Base-by-base conservation (phyloP, 2,113 vertebrate genomes). In the Pomatorhinus ruficollis region DNA sequence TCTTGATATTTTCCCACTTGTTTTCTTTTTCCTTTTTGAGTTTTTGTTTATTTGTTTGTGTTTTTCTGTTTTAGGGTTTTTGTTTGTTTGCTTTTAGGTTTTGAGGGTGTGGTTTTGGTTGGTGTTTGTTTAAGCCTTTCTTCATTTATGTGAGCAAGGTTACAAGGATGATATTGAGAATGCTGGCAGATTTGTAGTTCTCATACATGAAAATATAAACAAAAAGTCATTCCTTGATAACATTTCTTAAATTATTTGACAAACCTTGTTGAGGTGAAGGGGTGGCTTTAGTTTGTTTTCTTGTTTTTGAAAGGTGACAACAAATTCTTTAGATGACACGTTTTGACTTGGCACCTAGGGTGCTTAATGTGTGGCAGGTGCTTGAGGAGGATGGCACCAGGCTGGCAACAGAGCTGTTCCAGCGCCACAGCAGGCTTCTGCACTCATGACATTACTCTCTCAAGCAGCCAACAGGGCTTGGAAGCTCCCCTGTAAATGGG, bases 401-500 rank as follows among this genome's bases (percentile, higher is more conserved):
- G 9, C 12, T 72, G 86, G 79, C 68, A 49, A 47, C n/a, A 39
- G 53, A 88, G 40, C 57, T 37, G 31, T 66, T 81, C 79, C 45
- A 49, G 68, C 66, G 14, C 83, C 10, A 6, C 74, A 25, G 57
- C 33, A n/a, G 77, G 31, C 78, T 80, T 71, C 75, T 22, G 28
- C 23, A 12, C 31, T 45, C 4, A 2, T 80, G 92, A 83, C 17
- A 7, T 94, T 85, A 77, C 14, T 45, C 53, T 83, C 47, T 42
- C 4, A 23, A 91, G 56, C 78, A 70, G 69, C 60, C 82, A 63
- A 15, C 47, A 49, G 70, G 37, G 44, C 56, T 77, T 53, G 85
- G 93, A 91, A 95, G 59, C 77, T 94, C 91, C 94, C 70, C 53
- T 82, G 84, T 45, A 80, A 83, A 79, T 53, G 6, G 15, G 79